Evolutionary conservation across 2,888 invertebrate species (phyloP).

Genomic region (Melipona beecheii): DNA sequence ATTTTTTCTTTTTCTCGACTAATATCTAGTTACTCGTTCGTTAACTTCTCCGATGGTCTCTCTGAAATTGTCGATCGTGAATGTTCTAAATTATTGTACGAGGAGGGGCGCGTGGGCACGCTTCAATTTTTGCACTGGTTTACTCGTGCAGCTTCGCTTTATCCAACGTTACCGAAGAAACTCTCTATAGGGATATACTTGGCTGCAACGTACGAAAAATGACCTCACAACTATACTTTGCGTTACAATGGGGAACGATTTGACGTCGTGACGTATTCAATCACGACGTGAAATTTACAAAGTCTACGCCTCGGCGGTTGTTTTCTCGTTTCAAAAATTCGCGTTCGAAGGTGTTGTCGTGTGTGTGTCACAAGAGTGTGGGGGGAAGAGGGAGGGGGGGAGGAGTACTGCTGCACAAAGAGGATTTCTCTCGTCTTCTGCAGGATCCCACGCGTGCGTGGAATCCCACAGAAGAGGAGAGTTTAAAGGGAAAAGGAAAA

Average conservation of each 20-base stretch:
- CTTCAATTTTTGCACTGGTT: not conserved
- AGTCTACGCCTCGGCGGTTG: too few species aligned
- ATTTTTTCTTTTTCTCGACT: not conserved
- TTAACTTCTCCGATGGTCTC: not conserved
- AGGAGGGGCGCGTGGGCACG: not conserved
- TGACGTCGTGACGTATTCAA: not conserved
- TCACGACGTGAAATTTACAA: not conserved
- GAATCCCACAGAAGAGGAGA: constrained; percentile 47
- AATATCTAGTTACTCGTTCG: not conserved
- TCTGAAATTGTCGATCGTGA: not conserved
- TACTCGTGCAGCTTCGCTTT: not conserved
- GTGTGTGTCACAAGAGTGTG: not conserved
- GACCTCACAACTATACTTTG: not conserved
- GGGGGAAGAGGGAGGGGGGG: not conserved
- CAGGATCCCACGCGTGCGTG: constrained; percentile 31
- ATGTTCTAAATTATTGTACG: not conserved
- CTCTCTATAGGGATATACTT: not conserved
- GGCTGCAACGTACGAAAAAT: constrained; percentile 9
- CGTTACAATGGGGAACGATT: constrained; percentile 1
- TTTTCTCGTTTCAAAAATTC: not conserved
- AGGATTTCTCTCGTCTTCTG: constrained; percentile 40
- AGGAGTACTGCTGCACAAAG: constrained; percentile 33
- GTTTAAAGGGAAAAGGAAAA: constrained; percentile 30
- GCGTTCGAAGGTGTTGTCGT: not conserved
- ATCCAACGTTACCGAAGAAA: constrained; percentile 22